Percentiles rank a stretch among this genome's conserved stretches.
phyloP scores from a whole-genome alignment of 2,888 invertebrate genomes.

The Ectemnius cavifrons region DNA sequence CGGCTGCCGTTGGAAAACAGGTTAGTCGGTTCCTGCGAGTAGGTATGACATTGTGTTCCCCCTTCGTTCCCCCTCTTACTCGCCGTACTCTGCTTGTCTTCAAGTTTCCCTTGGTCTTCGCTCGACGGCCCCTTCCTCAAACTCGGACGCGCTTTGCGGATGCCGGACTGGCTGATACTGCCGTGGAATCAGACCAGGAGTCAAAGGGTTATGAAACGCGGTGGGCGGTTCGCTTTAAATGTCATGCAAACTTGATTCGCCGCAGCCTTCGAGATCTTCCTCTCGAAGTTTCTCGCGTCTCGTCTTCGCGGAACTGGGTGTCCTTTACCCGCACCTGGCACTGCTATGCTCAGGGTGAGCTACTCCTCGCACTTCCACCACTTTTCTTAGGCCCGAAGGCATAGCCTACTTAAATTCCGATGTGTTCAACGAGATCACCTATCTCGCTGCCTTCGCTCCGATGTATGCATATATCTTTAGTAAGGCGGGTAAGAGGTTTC shows the following conservation, averaged over 20 bases:
- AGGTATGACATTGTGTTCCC: slow-evolving; percentile 7
- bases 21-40: slow-evolving; percentile 44
- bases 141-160: slow-evolving; percentile 5
- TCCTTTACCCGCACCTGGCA: slow-evolving; percentile 6
- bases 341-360: no score
- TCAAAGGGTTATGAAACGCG: slow-evolving; percentile 67
- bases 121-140: no score
- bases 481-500: no score
- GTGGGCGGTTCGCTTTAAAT: slow-evolving; percentile 58
- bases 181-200: slow-evolving; percentile 50
- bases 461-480: no score
- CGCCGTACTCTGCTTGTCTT: no score
- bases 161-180: slow-evolving; percentile 34
- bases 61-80: not conserved
- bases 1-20: slow-evolving; percentile 58
- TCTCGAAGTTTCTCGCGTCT: slow-evolving; percentile 23
- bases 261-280: slow-evolving; percentile 41
- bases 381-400: no score
- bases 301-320: slow-evolving; percentile 22
- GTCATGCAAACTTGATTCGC: slow-evolving; percentile 71
- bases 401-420: no score
- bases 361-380: no score
- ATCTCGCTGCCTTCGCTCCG: no score
- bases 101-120: no score
- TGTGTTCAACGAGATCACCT: no score